phyloP scores from a whole-genome alignment of 2,113 vertebrate species.

The Zosterops hypoxanthus region DNA sequence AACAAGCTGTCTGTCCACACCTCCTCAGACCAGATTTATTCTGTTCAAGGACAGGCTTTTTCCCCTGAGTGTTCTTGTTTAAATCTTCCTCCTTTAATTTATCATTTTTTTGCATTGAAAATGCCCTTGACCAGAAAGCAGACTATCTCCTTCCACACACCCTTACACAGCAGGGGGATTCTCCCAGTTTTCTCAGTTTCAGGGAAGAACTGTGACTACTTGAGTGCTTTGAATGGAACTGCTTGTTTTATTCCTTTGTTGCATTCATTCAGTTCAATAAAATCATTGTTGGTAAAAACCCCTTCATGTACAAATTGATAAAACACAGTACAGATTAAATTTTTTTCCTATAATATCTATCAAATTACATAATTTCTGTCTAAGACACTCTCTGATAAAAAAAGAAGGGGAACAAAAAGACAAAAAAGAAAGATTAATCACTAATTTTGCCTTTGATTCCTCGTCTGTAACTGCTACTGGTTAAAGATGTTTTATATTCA shows the following conservation, averaged over 20 bases:
- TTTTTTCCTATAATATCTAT: not conserved
- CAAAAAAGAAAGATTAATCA: not conserved
- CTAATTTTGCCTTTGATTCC: not conserved
- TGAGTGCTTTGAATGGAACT: not conserved
- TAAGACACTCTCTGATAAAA: not conserved
- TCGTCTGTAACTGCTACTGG: not conserved
- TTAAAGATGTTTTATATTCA: not conserved
- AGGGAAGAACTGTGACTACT: not conserved
- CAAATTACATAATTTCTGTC: not conserved
- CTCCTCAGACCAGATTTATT: not conserved
- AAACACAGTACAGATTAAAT: not conserved
- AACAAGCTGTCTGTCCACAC: not conserved
- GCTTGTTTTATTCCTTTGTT: not conserved
- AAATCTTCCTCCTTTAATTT: not conserved
- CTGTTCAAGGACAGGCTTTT: rapidly evolving
- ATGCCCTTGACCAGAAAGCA: not conserved
- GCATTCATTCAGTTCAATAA: not conserved
- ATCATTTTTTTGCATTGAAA: not conserved
- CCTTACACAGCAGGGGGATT: not conserved
- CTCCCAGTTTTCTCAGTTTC: not conserved
- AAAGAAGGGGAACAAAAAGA: not conserved
- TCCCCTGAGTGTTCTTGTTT: not conserved
- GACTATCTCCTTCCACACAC: not conserved
- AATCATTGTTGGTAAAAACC: not conserved
- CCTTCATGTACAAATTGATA: not conserved